Evolutionary conservation across 2,797 vertebrate species (phyloP), one percentile per base, ranked within the genome.

Genomic region (Melanogrammus aeglefinus): DNA sequence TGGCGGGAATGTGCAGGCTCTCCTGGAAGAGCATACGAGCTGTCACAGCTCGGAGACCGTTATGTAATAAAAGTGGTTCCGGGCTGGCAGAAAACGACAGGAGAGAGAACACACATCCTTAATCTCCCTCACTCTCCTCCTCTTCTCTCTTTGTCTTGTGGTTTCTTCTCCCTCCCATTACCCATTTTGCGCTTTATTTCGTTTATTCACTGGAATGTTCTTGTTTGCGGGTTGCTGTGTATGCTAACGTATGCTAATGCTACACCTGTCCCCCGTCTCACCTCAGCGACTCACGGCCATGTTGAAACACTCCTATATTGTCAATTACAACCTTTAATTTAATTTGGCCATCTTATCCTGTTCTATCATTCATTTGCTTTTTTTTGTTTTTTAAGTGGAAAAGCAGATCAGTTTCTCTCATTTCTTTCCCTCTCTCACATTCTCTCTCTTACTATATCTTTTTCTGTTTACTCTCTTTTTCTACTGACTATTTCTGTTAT

Each of bases 21-120:
- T 90, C 85, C 88, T 89, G 88, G 88, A 90, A 75, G 89, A 90
- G 89, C 89, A 89, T 92, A 88, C 88, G 88, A 92, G 89, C 89
- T 91, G 84, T 41, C 88, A 85, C 84, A 87, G 80, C 83, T 79
- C 81, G 79, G 79, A 88, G 90, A 88, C 85, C 63, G 81, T 92
- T 92, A 91, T 82, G 84, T 82, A 93, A 91, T 87, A 89, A 86
- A 63, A 92, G 86, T 81, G 85, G 82, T 81, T 84, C 89, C 82
- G 83, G 78, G 74, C 87, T 91, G 76, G 76, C 80, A 87, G 89
- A 85, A 63, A 79, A 85, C 86, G 72, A 81, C 33, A 82, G 75
- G 87, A 79, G 79, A 80, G 79, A 80, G 77, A 77, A 38, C 75
- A 85, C 88, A 82, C 80, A 41, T 86, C 79, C 41, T 78, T 41